Conservation (phyloP, 2,113 vertebrate genomes). For the Otis tarda region DNA sequence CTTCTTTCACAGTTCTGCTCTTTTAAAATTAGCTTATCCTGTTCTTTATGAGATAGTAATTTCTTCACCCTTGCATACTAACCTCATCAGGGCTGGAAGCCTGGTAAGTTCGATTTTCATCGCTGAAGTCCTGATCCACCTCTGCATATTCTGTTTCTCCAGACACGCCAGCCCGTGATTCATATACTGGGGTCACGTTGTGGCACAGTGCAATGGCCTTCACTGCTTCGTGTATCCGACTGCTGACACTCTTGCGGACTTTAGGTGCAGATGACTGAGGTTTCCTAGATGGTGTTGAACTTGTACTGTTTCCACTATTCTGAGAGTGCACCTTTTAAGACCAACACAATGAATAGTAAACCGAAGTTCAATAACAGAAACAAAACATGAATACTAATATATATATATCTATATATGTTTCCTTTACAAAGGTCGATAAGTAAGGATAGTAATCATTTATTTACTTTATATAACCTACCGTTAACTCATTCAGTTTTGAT, state of each 20-base stretch:
- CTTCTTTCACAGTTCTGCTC: neutral
- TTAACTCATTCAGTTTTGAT: neutral
- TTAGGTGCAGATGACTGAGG: slow-evolving; percentile 81
- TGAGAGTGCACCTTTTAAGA: slow-evolving; percentile 73
- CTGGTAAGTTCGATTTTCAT: slow-evolving; percentile 94
- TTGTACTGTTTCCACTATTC: slow-evolving; percentile 54
- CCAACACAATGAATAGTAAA: neutral
- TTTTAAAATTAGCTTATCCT: neutral
- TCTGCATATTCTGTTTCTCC: slow-evolving; percentile 87
- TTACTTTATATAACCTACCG: neutral
- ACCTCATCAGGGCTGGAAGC: slow-evolving; percentile 98
- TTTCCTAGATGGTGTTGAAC: slow-evolving; percentile 78
- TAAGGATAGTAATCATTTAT: neutral
- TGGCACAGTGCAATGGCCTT: slow-evolving; percentile 96
- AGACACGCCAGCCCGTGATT: slow-evolving; percentile 70
- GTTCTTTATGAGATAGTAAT: rapidly evolving
- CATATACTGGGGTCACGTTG: slow-evolving; percentile 95
- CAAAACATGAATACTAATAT: neutral
- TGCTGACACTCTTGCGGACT: slow-evolving; percentile 91
- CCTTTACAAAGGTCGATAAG: neutral
- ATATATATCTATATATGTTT: neutral
- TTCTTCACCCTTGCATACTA: neutral
- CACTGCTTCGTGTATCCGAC: slow-evolving; percentile 91
- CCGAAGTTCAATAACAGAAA: neutral
- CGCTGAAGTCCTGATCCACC: slow-evolving; percentile 93